Base-by-base conservation (phyloP, 2,113 vertebrate species). In the Tyto alba region DNA sequence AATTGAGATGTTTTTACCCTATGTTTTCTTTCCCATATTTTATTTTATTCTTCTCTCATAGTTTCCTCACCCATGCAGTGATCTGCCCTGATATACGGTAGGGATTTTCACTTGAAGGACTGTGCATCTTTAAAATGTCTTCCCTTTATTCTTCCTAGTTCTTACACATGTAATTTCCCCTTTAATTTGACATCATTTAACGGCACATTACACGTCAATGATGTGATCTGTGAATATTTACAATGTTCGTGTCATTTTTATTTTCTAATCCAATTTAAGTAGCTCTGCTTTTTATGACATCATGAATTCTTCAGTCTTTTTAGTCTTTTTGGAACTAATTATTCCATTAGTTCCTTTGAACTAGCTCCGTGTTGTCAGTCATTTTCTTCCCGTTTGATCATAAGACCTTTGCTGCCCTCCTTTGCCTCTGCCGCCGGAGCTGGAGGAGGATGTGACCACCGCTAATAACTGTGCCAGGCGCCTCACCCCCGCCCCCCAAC, bases 171-270 rank as follows among this genome's bases (percentile, higher is more conserved):
- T 98, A 98, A 98, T 98, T 98, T 98, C 98, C 97, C 97, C 98
- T 98, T 98, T 98, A 98, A 98, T 98, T 98, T 98, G 98, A 98
- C 98, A 98, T 98, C 98, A 98, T 98, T 98, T 98, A 98, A 98
- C 97, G 98, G 98, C 98, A 98, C 98, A 98, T 98, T 98, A 98
- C 98, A 98, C 97, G 98, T 98, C 98, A 98, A 98, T 98, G 98
- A 98, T 98, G 97, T 98, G 98, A 98, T 98, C 97, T 98, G 98
- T 98, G 98, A 98, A 98, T 98, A 98, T 98, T 98, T 98, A 98
- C 98, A 98, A 98, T 98, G 98, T 98, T 98, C 98, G 95, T 98
- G 98, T 98, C 98, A 98, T 98, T 98, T 98, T 98, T 98, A 98
- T 98, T 98, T 98, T 98, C 98, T 98, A 98, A 98, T 98, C 98